These are phyloP conservation scores for Gnathonemus echidnorhynchus DNA, from an alignment of 2,113 vertebrate genomes.

Conservation along the genomic window DNA sequence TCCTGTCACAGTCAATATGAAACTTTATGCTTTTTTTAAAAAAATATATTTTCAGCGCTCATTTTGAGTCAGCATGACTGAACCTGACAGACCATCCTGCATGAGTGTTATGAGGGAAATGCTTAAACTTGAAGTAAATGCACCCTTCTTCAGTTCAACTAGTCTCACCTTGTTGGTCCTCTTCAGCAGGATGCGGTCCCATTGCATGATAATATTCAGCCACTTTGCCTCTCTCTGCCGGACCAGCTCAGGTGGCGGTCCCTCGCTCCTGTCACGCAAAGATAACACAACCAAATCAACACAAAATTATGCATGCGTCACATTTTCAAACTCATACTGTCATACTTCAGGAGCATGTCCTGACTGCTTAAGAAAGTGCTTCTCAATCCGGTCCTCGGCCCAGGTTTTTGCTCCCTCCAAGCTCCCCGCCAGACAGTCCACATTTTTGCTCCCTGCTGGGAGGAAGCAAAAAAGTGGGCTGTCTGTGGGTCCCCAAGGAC, in stretches of 20 bases:
- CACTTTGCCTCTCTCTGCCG: slow-evolving; percentile 79
- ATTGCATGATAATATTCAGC: slow-evolving; percentile 72
- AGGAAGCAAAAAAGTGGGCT: too few relatives aligned
- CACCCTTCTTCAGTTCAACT: not conserved
- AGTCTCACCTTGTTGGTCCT: slow-evolving; percentile 67
- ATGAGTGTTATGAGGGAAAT: not conserved
- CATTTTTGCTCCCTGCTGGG: not conserved
- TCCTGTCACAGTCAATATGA: not conserved
- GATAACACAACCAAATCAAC: not conserved
- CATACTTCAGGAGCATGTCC: not conserved
- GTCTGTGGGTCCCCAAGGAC: too few relatives aligned
- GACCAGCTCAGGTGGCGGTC: slow-evolving; percentile 65
- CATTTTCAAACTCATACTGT: not conserved
- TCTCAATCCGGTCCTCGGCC: not conserved
- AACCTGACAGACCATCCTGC: not conserved
- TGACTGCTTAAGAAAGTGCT: too few relatives aligned
- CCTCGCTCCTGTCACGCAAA: slow-evolving; percentile 43
- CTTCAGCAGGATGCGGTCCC: slow-evolving; percentile 68
- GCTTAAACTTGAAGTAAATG: not conserved
- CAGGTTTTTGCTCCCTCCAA: too few relatives aligned
- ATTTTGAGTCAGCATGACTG: not conserved
- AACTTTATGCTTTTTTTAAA: not conserved
- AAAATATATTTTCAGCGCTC: not conserved
- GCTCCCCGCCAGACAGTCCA: too few relatives aligned
- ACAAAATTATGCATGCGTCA: not conserved